Conservation (phyloP, 2,113 vertebrate genomes). For the Oceanites oceanicus region DNA sequence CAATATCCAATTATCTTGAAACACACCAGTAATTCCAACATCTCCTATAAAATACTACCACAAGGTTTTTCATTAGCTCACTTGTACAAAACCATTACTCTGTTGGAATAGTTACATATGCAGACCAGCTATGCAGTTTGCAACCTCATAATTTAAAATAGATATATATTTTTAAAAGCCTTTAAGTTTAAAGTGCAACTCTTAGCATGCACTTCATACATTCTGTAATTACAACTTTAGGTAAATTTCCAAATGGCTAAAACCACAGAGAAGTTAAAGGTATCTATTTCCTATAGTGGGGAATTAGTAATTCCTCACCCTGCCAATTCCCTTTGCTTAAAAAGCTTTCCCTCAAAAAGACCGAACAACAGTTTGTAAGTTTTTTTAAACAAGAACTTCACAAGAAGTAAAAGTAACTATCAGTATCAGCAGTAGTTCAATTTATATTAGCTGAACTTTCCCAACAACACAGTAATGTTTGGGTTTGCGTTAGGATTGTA, state of each 20-base stretch:
- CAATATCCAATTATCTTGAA: background rate
- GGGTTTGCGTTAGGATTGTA: background rate
- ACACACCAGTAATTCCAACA: background rate
- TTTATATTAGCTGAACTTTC: background rate
- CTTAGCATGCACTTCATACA: background rate
- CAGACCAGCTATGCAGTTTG: background rate
- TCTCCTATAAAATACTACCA: background rate
- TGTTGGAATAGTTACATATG: background rate
- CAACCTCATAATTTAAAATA: background rate
- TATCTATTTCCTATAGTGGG: background rate
- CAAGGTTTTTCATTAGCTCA: background rate
- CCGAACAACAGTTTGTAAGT: background rate
- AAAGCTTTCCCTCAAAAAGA: background rate
- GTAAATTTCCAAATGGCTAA: background rate
- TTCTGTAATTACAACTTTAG: background rate
- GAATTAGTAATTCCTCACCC: background rate
- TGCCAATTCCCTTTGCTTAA: background rate
- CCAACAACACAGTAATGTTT: background rate
- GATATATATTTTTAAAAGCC: background rate
- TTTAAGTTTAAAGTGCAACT: background rate
- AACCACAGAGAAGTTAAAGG: background rate
- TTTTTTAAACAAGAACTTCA: background rate
- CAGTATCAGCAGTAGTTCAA: background rate
- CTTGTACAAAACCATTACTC: background rate
- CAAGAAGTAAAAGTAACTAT: background rate